Evolutionary conservation across 1,140 invertebrate genomes (phyloP), one percentile per base, ranked within the genome.

Genomic region (Gryon sp.): DNA sequence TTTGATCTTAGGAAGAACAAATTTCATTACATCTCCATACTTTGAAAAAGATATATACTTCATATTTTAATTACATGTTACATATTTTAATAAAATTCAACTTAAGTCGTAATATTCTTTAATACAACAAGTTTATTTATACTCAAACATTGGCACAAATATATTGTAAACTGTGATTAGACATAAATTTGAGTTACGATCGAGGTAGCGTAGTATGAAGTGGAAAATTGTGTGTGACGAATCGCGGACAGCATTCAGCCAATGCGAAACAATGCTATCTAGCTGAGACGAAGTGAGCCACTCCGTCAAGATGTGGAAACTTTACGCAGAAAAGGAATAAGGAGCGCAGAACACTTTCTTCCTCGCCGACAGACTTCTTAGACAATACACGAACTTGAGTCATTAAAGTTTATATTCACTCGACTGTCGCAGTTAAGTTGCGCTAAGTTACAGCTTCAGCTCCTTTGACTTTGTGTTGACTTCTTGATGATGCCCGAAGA

Each of bases 331-430:
- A 73, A 76, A 68, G 80, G 68, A 78, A 55, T 70, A 82, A 80
- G 80, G 81, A 83, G 75, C 43, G 26, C 7, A 28, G 26, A 59
- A 38, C 53, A 78, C 76, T 83, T 83, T 83, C 82, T 84, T 84
- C 79, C 77, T 81, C 68, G 48, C 24, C 69, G 53, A 36, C 57
- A 70, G 70, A n/a, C n/a, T 80, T 82, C 75, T 79, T 80, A 80
- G 82, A 84, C 83, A 84, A 84, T 83, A 62, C 43, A 46, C 78
- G 45, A 84, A 84, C 83, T 84, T 84, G 73, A 75, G 82, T 84
- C 80, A 82, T 84, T 83, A 83, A 82, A 83, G 83, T 84, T n/a
- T n/a, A n/a, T 84, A 83, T 73, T 72, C 68, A 80, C 80, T 73
- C 72, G 59, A 15, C 53, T 76, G 79, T 72, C 76, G 63, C 66